Conservation (phyloP, 2,888 invertebrate genomes). For the Eupsilia transversa region DNA sequence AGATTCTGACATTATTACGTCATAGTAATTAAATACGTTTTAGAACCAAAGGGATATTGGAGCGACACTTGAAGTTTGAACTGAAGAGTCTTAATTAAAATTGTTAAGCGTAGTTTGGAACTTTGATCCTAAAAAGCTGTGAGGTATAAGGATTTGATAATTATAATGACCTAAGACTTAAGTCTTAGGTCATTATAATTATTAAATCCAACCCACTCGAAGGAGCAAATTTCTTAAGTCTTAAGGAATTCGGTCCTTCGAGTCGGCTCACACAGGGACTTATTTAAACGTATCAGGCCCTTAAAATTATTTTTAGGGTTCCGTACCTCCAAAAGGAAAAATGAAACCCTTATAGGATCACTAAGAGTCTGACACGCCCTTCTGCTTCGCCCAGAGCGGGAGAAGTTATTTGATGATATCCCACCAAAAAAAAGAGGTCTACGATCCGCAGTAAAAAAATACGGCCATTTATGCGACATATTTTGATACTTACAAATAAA, state of each 20-base stretch:
- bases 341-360: too few species aligned
- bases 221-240: not conserved
- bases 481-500: too few species aligned
- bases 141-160: constrained; percentile 1
- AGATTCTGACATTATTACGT: constrained; percentile 30
- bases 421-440: too few species aligned
- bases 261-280: not conserved
- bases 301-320: too few species aligned
- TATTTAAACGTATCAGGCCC: not conserved
- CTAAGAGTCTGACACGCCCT: too few species aligned
- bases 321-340: too few species aligned
- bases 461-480: too few species aligned
- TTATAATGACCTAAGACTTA: not conserved
- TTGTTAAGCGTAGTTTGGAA: not conserved
- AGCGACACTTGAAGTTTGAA: not conserved
- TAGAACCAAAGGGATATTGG: constrained; percentile 11
- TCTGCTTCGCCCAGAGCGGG: too few species aligned
- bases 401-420: too few species aligned
- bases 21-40: constrained; percentile 31
- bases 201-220: too few species aligned
- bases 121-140: constrained; percentile 12
- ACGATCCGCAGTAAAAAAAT: too few species aligned
- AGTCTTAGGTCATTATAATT: too few species aligned
- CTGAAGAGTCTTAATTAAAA: constrained; percentile 34
- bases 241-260: not conserved